These are phyloP conservation scores for Chaetops frenatus DNA, from an alignment of 2,113 vertebrate species.

Conservation along the genomic window DNA sequence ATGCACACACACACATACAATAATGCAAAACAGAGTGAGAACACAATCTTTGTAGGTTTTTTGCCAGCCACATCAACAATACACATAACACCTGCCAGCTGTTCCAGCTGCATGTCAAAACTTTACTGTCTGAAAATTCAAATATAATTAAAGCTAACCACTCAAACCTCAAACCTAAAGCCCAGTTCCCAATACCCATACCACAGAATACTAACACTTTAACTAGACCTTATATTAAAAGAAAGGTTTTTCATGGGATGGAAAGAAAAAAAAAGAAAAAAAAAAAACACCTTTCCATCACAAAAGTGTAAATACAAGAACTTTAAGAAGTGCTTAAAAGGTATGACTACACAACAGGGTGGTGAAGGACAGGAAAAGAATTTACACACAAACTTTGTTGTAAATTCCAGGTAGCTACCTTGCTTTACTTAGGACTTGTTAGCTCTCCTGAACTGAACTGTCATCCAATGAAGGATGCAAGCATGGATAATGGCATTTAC, in stretches of 20 bases:
- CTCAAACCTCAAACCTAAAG: neutral
- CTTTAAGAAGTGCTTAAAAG: neutral
- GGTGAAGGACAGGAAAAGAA: neutral
- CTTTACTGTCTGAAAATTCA: neutral
- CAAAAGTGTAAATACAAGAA: neutral
- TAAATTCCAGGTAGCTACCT: neutral
- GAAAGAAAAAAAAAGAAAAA: neutral
- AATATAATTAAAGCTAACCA: neutral
- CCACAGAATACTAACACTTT: neutral
- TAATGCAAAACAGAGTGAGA: neutral
- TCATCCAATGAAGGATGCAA: neutral
- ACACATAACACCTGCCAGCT: neutral
- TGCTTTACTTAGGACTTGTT: neutral
- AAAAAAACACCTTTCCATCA: neutral
- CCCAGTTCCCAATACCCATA: neutral
- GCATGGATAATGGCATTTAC: neutral
- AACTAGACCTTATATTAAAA: neutral
- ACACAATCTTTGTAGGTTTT: neutral
- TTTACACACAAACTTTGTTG: neutral
- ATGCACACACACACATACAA: neutral
- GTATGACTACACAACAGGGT: neutral
- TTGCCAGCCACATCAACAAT: neutral
- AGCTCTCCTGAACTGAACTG: neutral
- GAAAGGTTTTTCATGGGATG: accelerated
- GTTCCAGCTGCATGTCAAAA: neutral